phyloP scores from a whole-genome alignment of 2,797 vertebrate genomes.

The Macropodus opercularis region DNA sequence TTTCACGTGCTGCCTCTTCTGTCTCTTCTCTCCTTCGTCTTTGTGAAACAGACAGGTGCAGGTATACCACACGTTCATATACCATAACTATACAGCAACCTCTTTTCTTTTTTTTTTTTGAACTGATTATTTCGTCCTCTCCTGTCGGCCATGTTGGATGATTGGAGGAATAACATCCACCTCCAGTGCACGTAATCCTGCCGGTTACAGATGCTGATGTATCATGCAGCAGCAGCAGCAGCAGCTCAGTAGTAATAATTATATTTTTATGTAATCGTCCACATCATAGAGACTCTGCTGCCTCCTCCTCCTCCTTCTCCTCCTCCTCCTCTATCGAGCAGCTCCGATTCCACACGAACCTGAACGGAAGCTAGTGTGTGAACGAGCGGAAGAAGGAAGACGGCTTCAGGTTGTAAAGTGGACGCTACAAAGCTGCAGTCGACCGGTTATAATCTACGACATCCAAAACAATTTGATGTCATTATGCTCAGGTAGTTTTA shows the following conservation, averaged over 20 bases:
- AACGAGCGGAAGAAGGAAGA: not conserved
- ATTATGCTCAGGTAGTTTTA: too few species aligned
- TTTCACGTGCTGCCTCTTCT: not conserved
- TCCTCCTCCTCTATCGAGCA: conserved; percentile 1
- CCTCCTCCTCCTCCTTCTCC: conserved; percentile 3
- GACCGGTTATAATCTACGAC: too few species aligned
- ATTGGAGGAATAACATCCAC: conserved; percentile 24
- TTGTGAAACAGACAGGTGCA: not conserved
- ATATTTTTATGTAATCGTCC: conserved; percentile 68
- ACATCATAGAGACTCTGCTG: conserved; percentile 61
- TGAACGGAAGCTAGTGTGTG: not conserved
- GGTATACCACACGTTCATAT: too few species aligned
- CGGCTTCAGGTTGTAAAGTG: not conserved
- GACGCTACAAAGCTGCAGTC: too few species aligned
- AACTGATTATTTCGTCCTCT: not conserved
- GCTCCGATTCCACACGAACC: conserved; percentile 26
- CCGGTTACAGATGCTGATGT: conserved; percentile 51
- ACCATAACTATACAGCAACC: not conserved
- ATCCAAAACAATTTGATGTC: too few species aligned
- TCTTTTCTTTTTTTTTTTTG: too few species aligned
- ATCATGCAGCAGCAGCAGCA: conserved; percentile 41
- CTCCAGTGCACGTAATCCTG: conserved; percentile 27
- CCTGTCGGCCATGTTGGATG: conserved; percentile 52
- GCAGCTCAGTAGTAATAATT: conserved; percentile 54
- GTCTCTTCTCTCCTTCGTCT: not conserved